Conservation (phyloP, 2,888 invertebrate genomes). For the Himalopsyche tibetana region DNA sequence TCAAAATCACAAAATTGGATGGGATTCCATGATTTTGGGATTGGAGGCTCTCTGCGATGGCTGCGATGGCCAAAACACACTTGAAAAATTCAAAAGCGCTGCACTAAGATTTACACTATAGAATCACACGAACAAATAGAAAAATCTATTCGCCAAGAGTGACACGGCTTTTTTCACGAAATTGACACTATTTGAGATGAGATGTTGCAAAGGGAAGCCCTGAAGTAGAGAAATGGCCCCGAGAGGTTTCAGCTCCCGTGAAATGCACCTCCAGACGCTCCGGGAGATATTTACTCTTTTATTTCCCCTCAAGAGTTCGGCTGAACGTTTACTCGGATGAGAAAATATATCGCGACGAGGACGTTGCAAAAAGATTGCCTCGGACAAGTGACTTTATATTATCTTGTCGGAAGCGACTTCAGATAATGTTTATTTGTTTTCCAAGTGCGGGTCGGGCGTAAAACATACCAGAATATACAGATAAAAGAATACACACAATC, state of each 20-base stretch:
- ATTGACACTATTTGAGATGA: not conserved
- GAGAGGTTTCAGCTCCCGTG: conserved; percentile 5
- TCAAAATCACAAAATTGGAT: no score
- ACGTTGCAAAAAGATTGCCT: conserved; percentile 15
- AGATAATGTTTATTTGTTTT: conserved; percentile 37
- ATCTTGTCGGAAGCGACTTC: conserved; percentile 20
- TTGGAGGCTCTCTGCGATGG: no score
- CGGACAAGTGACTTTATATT: conserved; percentile 42
- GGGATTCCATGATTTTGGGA: no score
- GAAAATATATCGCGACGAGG: conserved; percentile 31
- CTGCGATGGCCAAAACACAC: no score
- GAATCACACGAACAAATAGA: not conserved
- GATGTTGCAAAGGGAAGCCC: not conserved
- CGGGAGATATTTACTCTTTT: conserved; percentile 8
- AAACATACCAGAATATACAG: not conserved
- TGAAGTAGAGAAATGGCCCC: conserved; percentile 5
- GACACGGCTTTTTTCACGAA: not conserved
- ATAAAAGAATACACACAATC: no score
- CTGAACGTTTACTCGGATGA: conserved; percentile 12
- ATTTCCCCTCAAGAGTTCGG: not conserved
- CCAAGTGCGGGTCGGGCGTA: not conserved
- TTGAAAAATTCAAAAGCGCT: no score
- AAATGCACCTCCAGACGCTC: conserved; percentile 35
- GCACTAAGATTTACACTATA: no score
- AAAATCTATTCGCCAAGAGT: not conserved